Base-by-base conservation (phyloP, 64 coral and sea anemone species). In the Pachyseris speciosa region DNA sequence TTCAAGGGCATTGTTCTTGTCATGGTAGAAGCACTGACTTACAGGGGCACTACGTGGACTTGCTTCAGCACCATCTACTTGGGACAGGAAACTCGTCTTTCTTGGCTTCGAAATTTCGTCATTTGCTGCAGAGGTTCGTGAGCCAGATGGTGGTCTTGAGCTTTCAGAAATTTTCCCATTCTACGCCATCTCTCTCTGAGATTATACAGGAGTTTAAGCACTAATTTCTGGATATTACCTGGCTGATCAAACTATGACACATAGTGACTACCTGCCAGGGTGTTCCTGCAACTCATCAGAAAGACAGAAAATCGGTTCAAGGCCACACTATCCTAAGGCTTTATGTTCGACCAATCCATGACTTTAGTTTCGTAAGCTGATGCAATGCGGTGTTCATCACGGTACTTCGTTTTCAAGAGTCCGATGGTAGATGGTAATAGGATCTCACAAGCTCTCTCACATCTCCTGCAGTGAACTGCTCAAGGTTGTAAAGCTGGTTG, bases 111-210 rank as follows among this genome's bases (percentile, higher is more conserved):
- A 22, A 22, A 40, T 47, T 44, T 36, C 11, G 19, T n/a, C 45
- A 47, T 40, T 20, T 16, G 51, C 51, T 55, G 51, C 38, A 74
- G 37, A 74, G 1, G 59, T 1, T 39, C 70, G 37, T 16, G 41
- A 6, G 3, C 38, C 9, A 25, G 37, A n/a, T 1, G 20, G 22
- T 39, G 12, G 15, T 70, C 30, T 70, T 39, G 37, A 39, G 36
- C 67, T 70, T 0, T 72, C 69, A 9, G 22, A 22, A 16, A 72
- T 42, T 43, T 42, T 24, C 0, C 69, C 37, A 16, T 27, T 50
- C 76, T 60, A 52, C 76, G 75, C 73, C 81, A 87, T 20, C 84
- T 90, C 40, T 85, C 75, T 72, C 81, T 81, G 78, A 94, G 20
- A 28, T n/a, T 81, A 6, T 40, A 73, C 5, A 87, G 72, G 0